Base-by-base conservation (phyloP, 2,888 invertebrate species). In the Tenthredo mesomela region DNA sequence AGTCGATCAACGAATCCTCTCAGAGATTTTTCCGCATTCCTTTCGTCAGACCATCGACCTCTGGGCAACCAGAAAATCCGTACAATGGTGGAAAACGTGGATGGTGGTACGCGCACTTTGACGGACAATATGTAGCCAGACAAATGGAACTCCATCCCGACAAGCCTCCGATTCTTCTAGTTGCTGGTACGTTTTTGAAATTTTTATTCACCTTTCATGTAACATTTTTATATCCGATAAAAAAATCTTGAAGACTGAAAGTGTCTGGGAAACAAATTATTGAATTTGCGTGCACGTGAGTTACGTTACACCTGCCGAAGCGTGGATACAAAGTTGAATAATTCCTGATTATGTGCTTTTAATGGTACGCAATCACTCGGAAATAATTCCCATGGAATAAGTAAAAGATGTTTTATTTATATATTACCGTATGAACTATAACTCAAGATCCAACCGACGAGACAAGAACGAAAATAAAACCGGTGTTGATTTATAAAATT, bases 91-190 rank as follows among this genome's bases (percentile, higher is more conserved):
- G 94, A 82, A 96, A 96, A 89, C 95, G 97, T 88, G 98, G 99
- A 86, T 97, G 98, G 96, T 99, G 99, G 99, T 99, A 97, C 94
- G 99, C 99, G 65, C 99, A 99, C 94, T 99, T 99, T 94, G 98
- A 99, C 94, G 99, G 99, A 0, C 98, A 98, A 93, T 99, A 98
- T 95, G 98, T 99, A 77, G 98, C 98, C 9, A 94, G 99, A 1
- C 99, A 99, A 95, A 98, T 99, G 98, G 99, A 99, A 93, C 94
- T 99, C 88, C 98, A 98, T 93, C 98, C 98, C 0, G 98, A 98
- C 91, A 98, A 98, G 94, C 95, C 97, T 85, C 97, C 99, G 0
- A 97, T 98, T 88, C 94, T 99, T 82, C 94, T 99, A 88, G 95
- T 98, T 80, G 97, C 99, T 86, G 98, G 98, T 98, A 90, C 87